Base-by-base conservation (phyloP, 1,140 invertebrate genomes). In the Batillaria attramentaria region DNA sequence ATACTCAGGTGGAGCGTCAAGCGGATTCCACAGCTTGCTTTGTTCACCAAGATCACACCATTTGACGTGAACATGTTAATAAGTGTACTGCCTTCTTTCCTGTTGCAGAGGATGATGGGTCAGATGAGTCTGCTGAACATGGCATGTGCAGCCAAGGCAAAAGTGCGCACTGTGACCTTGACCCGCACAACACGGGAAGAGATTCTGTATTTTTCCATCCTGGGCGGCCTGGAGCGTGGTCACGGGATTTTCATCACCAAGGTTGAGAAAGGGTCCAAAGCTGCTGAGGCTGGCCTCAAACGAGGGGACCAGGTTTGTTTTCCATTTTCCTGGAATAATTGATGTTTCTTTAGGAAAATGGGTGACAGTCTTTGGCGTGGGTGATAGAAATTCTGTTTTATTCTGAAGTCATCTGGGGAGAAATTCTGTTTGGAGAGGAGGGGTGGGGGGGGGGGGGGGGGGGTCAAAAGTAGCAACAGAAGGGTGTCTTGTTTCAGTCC, bases 191-290 rank as follows among this genome's bases (percentile, higher is more conserved):
- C 95, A 62, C 93, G 97, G 72, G 90, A 92, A 43, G 97, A 99
- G 90, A 94, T 96, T 16, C 92, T 99, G 0, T 96, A 97, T 87
- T 99, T 99, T 89, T 95, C 95, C 83, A 96, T 99, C 83, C 92
- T 91, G 42, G 91, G 97, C n/a, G 97, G 97, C 43, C 96, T 95
- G 90, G 97, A 99, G 87, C 93, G 94, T 81, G 94, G 94, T 69
- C 96, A 95, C 90, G 97, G 97, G 24, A 97, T 99, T 78, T 99
- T 99, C 92, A 95, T 99, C 78, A 95, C 96, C 18, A 96, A 97
- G 92, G 94, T 99, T 31, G 97, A 98, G 85, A 95, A 95, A 82
- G 94, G 94, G 76, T 97, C 97, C 3, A 98, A 98, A 91, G 97
- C 97, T 16, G 96, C 98, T 91, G 96, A 98, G 87, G 95, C 97